Base-by-base conservation (phyloP, 2,113 vertebrate species). In the Etia nguti region DNA sequence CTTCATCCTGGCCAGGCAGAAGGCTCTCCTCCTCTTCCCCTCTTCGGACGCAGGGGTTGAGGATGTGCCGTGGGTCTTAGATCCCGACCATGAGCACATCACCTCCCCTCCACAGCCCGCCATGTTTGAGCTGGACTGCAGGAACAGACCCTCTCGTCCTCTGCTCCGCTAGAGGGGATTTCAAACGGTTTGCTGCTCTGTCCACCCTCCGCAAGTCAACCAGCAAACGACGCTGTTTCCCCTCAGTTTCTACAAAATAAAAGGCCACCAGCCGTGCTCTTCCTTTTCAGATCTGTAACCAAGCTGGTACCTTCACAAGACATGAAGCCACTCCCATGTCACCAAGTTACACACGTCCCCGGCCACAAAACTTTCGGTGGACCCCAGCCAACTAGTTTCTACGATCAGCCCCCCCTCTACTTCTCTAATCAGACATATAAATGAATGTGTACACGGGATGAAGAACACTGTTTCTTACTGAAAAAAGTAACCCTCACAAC, bases 1-100 rank as follows among this genome's bases (percentile, higher is more conserved):
- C 95, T 97, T 98, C 97, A 97, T 97, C 95, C 96, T 96, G 92
- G 95, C 94, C 93, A 98, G 93, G 86, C 96, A 97, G 93, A 98
- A 97, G 24, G 95, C 95, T 95, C 60, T 88, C 54, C 96, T 97
- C 94, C 96, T 97, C 95, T 96, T 98, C 90, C 95, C 95, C 34
- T 91, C 84, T 18, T 89, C 91, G 65, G 94, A 94, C 77, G 85
- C 93, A 83, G 91, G 10, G 9, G 5, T 91, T 13, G 29, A 92
- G 75, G 96, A 91, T 4, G 60, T 65, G 20, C 60, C 20, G 90
- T 94, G 94, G 92, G 26, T 43, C 68, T 26, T 15, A 18, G 43
- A 7, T 29, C 80, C 75, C 79, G 94, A 86, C 94, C 97, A 92
- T 62, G 95, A 93, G 92, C 59, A 41, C 86, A 88, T 79, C 81